A percentile compares a stretch with the other conserved stretches of the same genome.
These are phyloP conservation scores for Melanerpes formicivorus DNA, from an alignment of 2,113 vertebrate genomes.

Conservation along the genomic window DNA sequence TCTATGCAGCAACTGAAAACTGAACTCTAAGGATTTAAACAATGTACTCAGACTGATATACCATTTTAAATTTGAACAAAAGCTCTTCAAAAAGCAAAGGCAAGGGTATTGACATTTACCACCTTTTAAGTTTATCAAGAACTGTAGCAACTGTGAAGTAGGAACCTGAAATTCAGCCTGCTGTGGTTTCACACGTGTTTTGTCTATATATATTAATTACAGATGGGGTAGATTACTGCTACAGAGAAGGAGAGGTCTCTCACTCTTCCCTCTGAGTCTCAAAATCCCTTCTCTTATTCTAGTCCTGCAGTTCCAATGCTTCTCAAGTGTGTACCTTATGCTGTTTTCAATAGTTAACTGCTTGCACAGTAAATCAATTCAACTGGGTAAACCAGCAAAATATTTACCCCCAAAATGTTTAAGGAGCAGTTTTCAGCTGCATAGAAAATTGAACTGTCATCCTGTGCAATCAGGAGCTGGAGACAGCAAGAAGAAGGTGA, in stretches of 20 bases:
- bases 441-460: background rate
- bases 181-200: background rate
- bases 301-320: background rate
- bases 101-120: background rate
- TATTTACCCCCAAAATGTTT: fast-evolving
- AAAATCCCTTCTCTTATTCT: background rate
- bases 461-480: background rate
- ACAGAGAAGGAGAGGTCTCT: background rate
- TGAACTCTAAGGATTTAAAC: background rate
- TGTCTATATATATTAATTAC: background rate
- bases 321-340: background rate
- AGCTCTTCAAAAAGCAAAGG: background rate
- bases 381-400: background rate
- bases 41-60: background rate
- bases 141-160: background rate
- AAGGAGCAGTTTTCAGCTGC: background rate
- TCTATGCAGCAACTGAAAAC: background rate
- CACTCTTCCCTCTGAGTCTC: background rate
- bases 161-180: background rate
- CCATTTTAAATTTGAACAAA: background rate
- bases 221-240: background rate
- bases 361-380: background rate
- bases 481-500: background rate
- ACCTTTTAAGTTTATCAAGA: background rate
- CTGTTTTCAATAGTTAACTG: background rate